A percentile compares a stretch with the other conserved stretches of the same genome.
Conservation (phyloP, 2,797 vertebrate genomes). For the Rhodeus uyekii region DNA sequence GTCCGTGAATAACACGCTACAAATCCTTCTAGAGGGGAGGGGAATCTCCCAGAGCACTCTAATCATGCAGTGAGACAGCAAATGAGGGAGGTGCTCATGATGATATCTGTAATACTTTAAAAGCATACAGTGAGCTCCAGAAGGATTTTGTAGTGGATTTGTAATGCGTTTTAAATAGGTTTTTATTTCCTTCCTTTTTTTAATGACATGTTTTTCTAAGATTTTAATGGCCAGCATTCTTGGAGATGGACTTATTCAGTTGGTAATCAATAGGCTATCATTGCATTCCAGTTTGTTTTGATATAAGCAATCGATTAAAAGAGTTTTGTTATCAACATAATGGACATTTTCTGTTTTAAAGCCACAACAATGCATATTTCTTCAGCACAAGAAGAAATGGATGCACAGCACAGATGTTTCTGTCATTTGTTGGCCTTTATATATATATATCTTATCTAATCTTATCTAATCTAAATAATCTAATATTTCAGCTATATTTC, state of each 20-base stretch:
- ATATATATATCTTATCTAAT: no score
- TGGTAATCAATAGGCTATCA: background rate
- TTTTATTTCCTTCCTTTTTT: background rate
- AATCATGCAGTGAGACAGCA: constrained; percentile 66
- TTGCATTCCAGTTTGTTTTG: background rate
- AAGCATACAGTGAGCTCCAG: constrained; percentile 4
- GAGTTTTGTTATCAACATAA: no score
- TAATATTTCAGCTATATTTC: no score
- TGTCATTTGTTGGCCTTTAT: no score
- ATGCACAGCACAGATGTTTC: no score
- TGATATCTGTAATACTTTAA: constrained; percentile 37
- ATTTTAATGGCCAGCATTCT: background rate
- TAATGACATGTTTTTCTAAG: background rate
- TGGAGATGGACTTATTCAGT: background rate
- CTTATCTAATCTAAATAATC: no score
- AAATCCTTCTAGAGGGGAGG: constrained; percentile 12
- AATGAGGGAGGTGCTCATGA: constrained; percentile 39
- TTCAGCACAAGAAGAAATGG: no score
- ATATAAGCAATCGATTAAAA: background rate
- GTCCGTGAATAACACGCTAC: background rate
- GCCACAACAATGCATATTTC: no score
- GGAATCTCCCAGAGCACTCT: constrained; percentile 68
- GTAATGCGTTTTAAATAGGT: background rate
- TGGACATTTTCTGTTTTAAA: no score
- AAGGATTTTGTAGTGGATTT: background rate